Base-by-base conservation (phyloP, 2,113 vertebrate genomes). In the Turdus rufiventris region DNA sequence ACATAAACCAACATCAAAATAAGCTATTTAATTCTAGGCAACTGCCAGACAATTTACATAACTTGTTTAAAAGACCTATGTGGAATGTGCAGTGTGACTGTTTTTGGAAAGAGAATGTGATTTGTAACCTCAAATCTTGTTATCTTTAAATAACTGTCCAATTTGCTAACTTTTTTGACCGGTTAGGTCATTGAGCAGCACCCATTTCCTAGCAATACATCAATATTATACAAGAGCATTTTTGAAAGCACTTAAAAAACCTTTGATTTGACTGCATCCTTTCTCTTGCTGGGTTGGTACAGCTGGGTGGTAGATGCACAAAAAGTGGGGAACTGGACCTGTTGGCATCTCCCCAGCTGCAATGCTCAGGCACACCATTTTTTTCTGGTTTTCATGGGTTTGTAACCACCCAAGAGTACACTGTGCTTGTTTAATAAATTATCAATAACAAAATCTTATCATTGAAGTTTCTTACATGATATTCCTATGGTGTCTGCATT, bases 291-390 rank as follows among this genome's bases (percentile, higher is more conserved):
- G 74, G 18, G 34, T 36, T 3, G 18, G 38, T 38, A 33, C 18
- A 54, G 42, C 65, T 38, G 33, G 33, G 58, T 33, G 42, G 17
- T 1, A 28, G 61, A 62, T 17, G 25, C 33, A 31, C 7, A 66
- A 14, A 26, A 68, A 56, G 4, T 0, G 34, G 34, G 20, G 28
- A 68, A 10, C 33, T 15, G 47, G 62, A 47, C 28, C n/a, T 12
- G 36, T 53, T 1, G 0, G 13, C 0, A 0, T 38, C n/a, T 29
- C 15, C 25, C 8, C 38, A 18, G 2, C 36, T 26, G 33, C 0
- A 4, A 15, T 2, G 10, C n/a, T 66, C 60, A 16, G 58, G 47
- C 18, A 13, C 16, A 17, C 3, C 6, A 16, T 38, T 13, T 36
- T 38, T 50, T 36, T 31, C 38, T 34, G 38, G 10, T 43, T 68